A percentile compares a stretch with the other conserved stretches of the same genome.
These are phyloP conservation scores for Rhagoletis pomonella DNA, from an alignment of 1,140 invertebrate species.

Conservation along the genomic window DNA sequence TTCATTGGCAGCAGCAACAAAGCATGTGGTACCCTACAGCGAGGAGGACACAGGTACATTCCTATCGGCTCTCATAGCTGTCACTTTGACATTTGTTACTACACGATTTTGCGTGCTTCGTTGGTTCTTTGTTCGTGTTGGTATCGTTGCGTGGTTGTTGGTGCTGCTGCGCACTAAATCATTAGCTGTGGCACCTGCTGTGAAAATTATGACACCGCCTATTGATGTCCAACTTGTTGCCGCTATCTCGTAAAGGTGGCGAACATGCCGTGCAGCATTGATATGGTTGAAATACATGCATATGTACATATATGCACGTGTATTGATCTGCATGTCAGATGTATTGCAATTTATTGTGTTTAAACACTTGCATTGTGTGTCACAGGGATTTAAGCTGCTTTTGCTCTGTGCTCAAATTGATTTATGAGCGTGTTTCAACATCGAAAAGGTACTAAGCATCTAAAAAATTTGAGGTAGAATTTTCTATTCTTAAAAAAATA, in stretches of 20 bases:
- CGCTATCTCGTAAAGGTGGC: constrained; percentile 60
- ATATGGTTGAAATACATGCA: neutral
- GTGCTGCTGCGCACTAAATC: constrained; percentile 62
- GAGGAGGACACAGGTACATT: neutral
- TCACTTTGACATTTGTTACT: constrained; percentile 51
- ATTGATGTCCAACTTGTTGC: constrained; percentile 70
- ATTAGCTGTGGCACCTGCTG: constrained; percentile 72
- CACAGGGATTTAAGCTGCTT: neutral
- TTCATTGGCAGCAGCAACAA: neutral
- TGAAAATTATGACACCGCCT: constrained; percentile 74
- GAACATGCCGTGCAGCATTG: constrained; percentile 53
- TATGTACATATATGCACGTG: neutral
- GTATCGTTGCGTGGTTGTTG: neutral
- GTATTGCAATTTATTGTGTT: neutral
- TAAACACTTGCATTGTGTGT: neutral
- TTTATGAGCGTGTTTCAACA: neutral
- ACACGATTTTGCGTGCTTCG: neutral
- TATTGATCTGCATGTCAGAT: neutral
- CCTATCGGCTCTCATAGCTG: constrained; percentile 35
- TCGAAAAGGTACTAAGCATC: neutral
- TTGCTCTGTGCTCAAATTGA: neutral
- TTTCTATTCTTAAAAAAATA: no score
- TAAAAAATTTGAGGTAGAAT: no score
- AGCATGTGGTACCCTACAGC: neutral
- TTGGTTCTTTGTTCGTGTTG: neutral